Conservation (phyloP, 2,797 vertebrate species). For the Morus bassanus region DNA sequence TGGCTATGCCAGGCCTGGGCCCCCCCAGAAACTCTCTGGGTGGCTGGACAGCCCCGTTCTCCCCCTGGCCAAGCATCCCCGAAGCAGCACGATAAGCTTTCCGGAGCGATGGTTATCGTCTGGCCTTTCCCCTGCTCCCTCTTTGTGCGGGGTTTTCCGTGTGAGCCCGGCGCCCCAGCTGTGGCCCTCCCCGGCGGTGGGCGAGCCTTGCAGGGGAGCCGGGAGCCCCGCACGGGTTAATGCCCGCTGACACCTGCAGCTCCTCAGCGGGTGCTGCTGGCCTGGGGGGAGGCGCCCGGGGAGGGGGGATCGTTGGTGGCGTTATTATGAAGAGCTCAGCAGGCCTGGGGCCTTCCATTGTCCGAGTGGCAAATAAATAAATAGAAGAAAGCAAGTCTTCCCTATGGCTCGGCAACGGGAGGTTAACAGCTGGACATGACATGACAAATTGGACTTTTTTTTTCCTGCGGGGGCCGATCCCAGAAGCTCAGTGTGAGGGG, state of each 20-base stretch:
- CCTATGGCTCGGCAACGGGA: conserved; percentile 79
- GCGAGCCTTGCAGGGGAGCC: conserved; percentile 36
- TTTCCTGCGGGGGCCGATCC: conserved; percentile 75
- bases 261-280: conserved; percentile 73
- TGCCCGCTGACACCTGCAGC: conserved; percentile 81
- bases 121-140: conserved; percentile 41
- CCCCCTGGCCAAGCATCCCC: neutral
- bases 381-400: conserved; percentile 84
- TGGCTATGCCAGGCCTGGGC: conserved; percentile 50
- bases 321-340: conserved; percentile 83
- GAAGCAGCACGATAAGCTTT: conserved; percentile 70
- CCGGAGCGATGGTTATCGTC: conserved; percentile 70
- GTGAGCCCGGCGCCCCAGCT: neutral
- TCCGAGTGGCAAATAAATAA: conserved; percentile 85
- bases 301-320: conserved; percentile 76
- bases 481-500: conserved; percentile 65
- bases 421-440: conserved; percentile 87
- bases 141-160: conserved; percentile 66
- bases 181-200: neutral
- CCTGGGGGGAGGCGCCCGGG: neutral
- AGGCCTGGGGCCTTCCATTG: conserved; percentile 81
- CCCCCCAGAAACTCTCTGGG: neutral
- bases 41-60: neutral
- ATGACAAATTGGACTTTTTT: conserved; percentile 82
- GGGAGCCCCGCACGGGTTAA: conserved; percentile 73